phyloP scores from a whole-genome alignment of 2,113 vertebrate genomes.

The Ictidomys tridecemlineatus region DNA sequence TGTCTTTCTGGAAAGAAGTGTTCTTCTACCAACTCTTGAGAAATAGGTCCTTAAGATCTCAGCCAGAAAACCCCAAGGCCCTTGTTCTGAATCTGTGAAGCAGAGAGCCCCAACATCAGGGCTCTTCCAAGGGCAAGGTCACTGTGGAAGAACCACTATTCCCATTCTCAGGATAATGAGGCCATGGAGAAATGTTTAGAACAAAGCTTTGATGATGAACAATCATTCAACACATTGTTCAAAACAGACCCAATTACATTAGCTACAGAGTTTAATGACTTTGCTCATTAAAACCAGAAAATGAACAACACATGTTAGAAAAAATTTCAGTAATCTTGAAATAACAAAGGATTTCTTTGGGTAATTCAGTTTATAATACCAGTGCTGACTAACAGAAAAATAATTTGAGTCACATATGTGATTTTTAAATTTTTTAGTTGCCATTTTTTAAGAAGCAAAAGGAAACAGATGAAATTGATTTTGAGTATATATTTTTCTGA shows the following conservation, averaged over 20 bases:
- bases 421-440: background rate
- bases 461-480: conserved; percentile 29
- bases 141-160: background rate
- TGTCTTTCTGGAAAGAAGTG: conserved; percentile 30
- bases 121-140: background rate
- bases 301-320: background rate
- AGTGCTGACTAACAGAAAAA: background rate
- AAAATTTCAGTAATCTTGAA: background rate
- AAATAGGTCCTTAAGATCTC: background rate
- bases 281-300: conserved; percentile 13
- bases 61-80: background rate
- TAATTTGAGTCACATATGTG: background rate
- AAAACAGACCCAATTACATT: background rate
- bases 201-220: background rate
- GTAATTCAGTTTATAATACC: background rate
- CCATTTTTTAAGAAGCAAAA: background rate
- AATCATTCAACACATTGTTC: background rate
- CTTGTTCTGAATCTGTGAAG: background rate
- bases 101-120: background rate
- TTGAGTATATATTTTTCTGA: background rate
- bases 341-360: background rate
- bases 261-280: background rate
- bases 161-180: fast-evolving
- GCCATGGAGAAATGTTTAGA: background rate
- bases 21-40: conserved; percentile 26